Percentiles rank a stretch among this genome's conserved stretches.
Conservation (phyloP, 2,113 vertebrate genomes). For the Passer domesticus region DNA sequence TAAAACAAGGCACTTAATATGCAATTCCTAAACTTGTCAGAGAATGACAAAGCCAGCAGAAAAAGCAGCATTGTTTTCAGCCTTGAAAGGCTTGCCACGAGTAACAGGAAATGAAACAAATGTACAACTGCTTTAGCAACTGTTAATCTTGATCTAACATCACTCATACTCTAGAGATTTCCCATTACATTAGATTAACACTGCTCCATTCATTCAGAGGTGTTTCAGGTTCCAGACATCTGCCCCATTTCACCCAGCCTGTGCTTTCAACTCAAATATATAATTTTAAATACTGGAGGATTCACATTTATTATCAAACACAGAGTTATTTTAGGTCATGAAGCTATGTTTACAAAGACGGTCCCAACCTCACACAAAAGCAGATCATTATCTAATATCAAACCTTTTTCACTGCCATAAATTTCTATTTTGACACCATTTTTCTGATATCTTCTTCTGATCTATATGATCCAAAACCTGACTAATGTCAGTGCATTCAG, state of each 20-base stretch:
- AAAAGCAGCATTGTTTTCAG: conserved; percentile 24
- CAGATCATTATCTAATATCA: neutral
- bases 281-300: neutral
- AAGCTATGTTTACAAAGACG: neutral
- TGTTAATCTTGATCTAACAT: conserved; percentile 45
- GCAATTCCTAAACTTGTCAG: neutral
- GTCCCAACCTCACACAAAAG: neutral
- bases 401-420: neutral
- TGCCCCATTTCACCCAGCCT: neutral
- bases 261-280: neutral
- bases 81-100: neutral
- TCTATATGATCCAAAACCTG: neutral
- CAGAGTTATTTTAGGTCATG: neutral
- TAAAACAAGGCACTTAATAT: neutral
- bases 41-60: neutral
- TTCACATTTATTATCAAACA: neutral
- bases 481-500: neutral
- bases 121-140: neutral
- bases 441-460: neutral
- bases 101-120: conserved; percentile 60
- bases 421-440: neutral
- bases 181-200: conserved; percentile 23
- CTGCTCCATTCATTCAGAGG: neutral
- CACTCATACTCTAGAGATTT: conserved; percentile 31
- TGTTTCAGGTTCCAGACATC: conserved; percentile 14